Conservation (phyloP, 2,113 vertebrate genomes). For the Labeo catla region DNA sequence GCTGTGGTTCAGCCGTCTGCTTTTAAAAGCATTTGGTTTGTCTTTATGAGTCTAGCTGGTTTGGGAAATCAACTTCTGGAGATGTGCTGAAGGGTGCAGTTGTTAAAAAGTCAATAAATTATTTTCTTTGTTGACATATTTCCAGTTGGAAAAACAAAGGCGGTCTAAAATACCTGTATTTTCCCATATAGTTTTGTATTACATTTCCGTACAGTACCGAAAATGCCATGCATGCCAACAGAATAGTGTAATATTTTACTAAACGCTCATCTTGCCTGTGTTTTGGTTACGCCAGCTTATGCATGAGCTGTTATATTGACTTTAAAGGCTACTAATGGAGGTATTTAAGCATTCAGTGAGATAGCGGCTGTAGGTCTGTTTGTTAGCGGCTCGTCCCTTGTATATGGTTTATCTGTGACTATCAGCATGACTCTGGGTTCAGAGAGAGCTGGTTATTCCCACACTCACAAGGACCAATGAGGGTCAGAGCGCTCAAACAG, state of each 20-base stretch:
- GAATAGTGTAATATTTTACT: neutral
- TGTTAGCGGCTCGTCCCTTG: neutral
- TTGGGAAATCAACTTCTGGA: neutral
- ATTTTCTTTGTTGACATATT: neutral
- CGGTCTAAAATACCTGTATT: neutral
- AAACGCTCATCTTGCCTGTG: neutral
- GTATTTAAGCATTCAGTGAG: too few species aligned
- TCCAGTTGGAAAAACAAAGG: neutral
- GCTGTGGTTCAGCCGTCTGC: neutral
- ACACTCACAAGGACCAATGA: conserved; percentile 10
- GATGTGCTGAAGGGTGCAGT: neutral
- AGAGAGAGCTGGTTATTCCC: conserved; percentile 17
- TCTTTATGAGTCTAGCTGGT: conserved; percentile 8
- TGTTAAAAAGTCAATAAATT: neutral
- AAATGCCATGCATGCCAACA: neutral
- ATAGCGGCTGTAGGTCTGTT: neutral
- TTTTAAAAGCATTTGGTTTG: neutral
- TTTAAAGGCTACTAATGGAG: neutral
- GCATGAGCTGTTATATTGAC: too few species aligned
- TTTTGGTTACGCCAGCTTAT: neutral
- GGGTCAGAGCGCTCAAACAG: neutral
- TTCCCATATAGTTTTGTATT: neutral
- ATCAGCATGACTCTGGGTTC: conserved; percentile 3
- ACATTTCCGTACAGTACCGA: neutral
- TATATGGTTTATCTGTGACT: neutral